Evolutionary conservation across 2,113 vertebrate genomes (phyloP).

Genomic region (Numida meleagris): DNA sequence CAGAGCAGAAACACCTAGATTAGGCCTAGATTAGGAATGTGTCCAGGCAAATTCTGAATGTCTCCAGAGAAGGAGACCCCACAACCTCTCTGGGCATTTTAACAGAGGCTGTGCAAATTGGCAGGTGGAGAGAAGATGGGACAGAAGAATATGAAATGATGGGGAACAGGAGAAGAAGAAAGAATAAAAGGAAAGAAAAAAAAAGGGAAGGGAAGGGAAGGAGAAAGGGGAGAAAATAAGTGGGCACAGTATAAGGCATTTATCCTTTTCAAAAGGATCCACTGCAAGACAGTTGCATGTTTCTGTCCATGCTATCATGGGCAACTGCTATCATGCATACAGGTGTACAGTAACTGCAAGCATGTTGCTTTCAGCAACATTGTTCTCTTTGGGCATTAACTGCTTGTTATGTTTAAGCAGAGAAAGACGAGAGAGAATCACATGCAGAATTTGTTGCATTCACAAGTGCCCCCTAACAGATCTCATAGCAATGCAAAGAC

Average conservation of each 20-base stretch:
- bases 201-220: fast-evolving
- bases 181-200: neutral
- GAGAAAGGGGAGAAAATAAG: neutral
- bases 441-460: neutral
- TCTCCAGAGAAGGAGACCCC: too few relatives aligned
- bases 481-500: neutral
- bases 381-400: neutral
- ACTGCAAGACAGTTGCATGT: neutral
- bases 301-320: neutral
- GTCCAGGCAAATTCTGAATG: too few relatives aligned
- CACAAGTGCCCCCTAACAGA: neutral
- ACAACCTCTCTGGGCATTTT: neutral
- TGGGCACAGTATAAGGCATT: neutral
- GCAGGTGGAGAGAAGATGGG: neutral
- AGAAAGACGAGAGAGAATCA: neutral
- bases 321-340: neutral
- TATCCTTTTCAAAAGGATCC: neutral
- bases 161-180: neutral
- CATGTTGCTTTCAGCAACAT: neutral
- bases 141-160: neutral
- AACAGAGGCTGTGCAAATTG: neutral
- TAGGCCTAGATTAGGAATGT: too few relatives aligned
- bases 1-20: too few relatives aligned
- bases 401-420: neutral
- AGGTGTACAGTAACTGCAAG: neutral